Percentiles rank a stretch among this genome's conserved stretches.
phyloP scores from a whole-genome alignment of 2,113 vertebrate genomes.

The Ctenodactylus gundi region DNA sequence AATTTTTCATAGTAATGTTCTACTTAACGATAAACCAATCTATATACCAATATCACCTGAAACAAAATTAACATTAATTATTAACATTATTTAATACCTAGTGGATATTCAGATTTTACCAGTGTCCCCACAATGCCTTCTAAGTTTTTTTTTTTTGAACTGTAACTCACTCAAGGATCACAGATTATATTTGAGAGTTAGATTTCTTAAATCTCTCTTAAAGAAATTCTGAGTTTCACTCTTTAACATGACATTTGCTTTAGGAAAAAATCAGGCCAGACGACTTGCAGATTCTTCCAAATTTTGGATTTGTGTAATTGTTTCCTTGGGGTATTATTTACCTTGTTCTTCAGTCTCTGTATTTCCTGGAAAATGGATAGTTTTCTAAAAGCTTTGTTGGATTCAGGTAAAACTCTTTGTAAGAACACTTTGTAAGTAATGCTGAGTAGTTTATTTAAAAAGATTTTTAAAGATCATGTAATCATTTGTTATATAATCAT shows the following conservation, averaged over 20 bases:
- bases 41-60: constrained; percentile 14
- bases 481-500: background rate
- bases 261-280: constrained; percentile 30
- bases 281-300: constrained; percentile 26
- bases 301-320: constrained; percentile 42
- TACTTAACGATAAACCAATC: background rate
- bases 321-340: constrained; percentile 32
- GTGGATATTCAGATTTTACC: background rate
- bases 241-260: constrained; percentile 13
- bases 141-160: background rate
- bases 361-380: constrained; percentile 15
- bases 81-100: constrained; percentile 8
- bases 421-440: constrained; percentile 41
- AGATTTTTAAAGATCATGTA: background rate
- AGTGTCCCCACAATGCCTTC: background rate
- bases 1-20: too few relatives aligned
- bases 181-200: constrained; percentile 1
- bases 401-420: background rate
- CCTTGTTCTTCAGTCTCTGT: background rate
- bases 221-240: background rate
- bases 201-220: constrained; percentile 47
- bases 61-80: constrained; percentile 35
- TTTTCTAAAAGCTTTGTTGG: constrained; percentile 12
- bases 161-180: background rate
- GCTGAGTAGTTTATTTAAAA: constrained; percentile 12